Base-by-base conservation (phyloP, 2,113 vertebrate genomes). In the Trematomus loennbergii region DNA sequence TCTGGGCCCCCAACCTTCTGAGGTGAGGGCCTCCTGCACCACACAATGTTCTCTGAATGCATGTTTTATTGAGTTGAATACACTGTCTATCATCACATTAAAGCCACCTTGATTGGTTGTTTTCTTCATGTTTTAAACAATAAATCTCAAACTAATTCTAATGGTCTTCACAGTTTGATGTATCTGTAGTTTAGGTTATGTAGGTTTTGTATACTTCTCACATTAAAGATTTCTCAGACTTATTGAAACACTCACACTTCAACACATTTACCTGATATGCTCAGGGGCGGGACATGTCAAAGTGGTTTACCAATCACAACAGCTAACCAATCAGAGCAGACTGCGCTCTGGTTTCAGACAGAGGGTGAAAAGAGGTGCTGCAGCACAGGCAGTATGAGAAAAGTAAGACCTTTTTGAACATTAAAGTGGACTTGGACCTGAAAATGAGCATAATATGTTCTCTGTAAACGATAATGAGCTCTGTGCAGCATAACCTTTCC, bases 1-100 rank as follows among this genome's bases (percentile, higher is more conserved):
- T 99, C 76, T 99, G 98, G 98, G 98, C 97, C 15, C 98, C 98
- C 70, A 99, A 99, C 93, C 94, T 99, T 71, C 94, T 99, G 49
- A 96, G 98, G 98, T 99, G 75, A 90, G 88, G 2, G 12, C 17
- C 16, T 10, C 43, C 46, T 46, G 22, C 11, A 60, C 16, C 43
- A 9, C 2, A 16, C 0, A 17, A 2, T 15, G 17, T n/a, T 49
- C 11, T 49, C 17, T n/a, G 2, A 11, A 5, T 50, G 16, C n/a
- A 18, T 58, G 17, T n/a, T 61, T 54, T 13, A 40, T 43, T 50
- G 36, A 40, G n/a, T 4, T 60, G 8, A 62, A 53, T 29, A 2
- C 0, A 58, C 52, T n/a, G 4, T 43, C 18, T 4, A 4, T 45
- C 12, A 3, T 79, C 66, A 58, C 17, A 18, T 69, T 0, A 29